Evolutionary conservation across 2,797 vertebrate genomes (phyloP).

Genomic region (Todus mexicanus): DNA sequence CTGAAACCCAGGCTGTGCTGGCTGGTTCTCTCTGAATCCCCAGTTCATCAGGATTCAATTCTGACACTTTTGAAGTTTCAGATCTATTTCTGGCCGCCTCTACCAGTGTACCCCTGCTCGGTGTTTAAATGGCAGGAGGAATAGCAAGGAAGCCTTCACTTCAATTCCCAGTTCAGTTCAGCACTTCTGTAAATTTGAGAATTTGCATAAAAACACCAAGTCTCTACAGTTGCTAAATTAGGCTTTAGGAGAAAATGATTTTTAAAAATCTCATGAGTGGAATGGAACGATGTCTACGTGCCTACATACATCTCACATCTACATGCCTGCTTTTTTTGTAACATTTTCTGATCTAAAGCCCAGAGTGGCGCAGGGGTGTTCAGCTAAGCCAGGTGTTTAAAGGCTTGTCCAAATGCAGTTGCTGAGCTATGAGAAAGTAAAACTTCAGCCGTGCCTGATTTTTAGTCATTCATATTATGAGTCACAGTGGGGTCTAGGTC

Average conservation of each 20-base stretch:
- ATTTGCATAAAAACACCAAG: slow-evolving; percentile 25
- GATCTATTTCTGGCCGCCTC: background rate
- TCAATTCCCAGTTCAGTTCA: slow-evolving; percentile 11
- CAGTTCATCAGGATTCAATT: background rate
- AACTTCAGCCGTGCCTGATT: background rate
- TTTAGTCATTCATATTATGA: background rate
- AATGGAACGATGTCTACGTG: background rate
- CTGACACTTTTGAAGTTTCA: background rate
- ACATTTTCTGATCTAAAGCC: background rate
- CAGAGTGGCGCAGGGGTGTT: background rate
- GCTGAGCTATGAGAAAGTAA: background rate
- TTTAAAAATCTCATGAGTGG: background rate
- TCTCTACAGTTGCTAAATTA: slow-evolving; percentile 27
- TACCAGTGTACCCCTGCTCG: background rate
- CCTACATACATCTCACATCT: background rate
- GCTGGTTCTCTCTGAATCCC: background rate
- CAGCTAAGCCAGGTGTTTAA: background rate
- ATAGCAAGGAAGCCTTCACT: slow-evolving; percentile 1
- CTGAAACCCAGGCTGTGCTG: background rate
- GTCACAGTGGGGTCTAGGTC: background rate
- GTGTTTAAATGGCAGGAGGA: slow-evolving; percentile 3
- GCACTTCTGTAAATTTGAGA: slow-evolving; percentile 20
- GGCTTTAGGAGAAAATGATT: background rate
- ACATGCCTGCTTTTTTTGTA: background rate
- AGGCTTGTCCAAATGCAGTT: background rate